Evolutionary conservation across 30 jellyfish, hydroid and myxozoan genomes (phyloP).

Genomic region (Hydractinia symbiolongicarpus): DNA sequence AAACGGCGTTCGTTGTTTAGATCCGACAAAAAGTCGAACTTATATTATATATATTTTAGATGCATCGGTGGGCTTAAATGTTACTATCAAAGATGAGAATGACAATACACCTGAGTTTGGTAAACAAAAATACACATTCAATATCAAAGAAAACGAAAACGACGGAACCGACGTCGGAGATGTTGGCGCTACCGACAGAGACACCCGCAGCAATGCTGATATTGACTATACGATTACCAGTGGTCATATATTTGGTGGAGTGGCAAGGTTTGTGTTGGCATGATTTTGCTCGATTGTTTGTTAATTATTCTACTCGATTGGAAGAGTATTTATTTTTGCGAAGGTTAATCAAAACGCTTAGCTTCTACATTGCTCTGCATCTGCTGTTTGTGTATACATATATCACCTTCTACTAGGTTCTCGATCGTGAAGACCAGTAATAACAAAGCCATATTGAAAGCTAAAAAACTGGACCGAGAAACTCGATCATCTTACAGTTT

Average conservation of each 20-base stretch:
- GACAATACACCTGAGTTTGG: constrained; percentile 65
- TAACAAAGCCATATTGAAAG: constrained; percentile 48
- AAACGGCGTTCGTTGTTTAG: too few relatives aligned
- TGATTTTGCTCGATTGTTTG: neutral
- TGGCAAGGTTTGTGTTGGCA: neutral
- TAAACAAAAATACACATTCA: neutral
- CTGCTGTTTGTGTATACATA: neutral
- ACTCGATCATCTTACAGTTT: constrained; percentile 35
- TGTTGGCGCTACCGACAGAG: constrained; percentile 72
- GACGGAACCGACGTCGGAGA: constrained; percentile 13
- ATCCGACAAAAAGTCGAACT: too few relatives aligned
- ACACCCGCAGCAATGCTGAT: constrained; percentile 63
- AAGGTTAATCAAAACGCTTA: too few relatives aligned
- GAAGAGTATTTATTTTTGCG: too few relatives aligned
- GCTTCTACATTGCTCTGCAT: too few relatives aligned
- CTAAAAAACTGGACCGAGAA: constrained; percentile 79
- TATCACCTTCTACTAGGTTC: neutral
- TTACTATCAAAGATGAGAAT: constrained; percentile 57
- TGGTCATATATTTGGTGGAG: constrained; percentile 16
- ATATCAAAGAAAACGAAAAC: neutral
- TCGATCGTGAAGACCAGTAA: constrained; percentile 13
- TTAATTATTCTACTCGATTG: too few relatives aligned
- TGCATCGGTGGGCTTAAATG: constrained; percentile 11
- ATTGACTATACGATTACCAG: constrained; percentile 28
- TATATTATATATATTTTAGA: constrained; percentile 6